Evolutionary conservation across 2,797 vertebrate species (phyloP), one percentile per base, ranked within the genome.

Genomic region (Amazona finschi): DNA sequence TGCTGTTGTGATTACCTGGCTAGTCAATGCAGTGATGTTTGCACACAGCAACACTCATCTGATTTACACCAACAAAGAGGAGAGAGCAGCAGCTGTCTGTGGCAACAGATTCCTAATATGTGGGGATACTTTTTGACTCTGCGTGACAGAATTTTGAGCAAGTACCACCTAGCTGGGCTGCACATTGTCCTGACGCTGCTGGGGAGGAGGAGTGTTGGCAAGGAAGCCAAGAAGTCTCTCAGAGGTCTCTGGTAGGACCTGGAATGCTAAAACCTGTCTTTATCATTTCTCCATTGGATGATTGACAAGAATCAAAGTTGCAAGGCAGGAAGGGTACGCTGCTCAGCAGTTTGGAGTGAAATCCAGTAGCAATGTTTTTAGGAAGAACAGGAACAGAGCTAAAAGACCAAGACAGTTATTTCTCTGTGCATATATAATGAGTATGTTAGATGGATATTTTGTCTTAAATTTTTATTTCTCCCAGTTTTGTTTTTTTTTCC

Each of bases 301-400:
- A 33, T n/a, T 39, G 85, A 71, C 55, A 86, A 91, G 77, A 87
- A 72, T 60, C 36, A 61, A 87, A 92, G n/a, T 47, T 77, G 24
- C 36, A 50, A 81, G 49, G 14, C 31, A 49, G 70, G 30, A 92
- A 72, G 27, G 50, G 39, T 47, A 80, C 16, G 12, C 62, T 58
- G 53, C 49, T 84, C 55, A 43, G 79, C 19, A 70, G 64, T 85
- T 83, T 36, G 50, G 21, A 66, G 19, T 58, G 44, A 91, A 94
- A 77, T 73, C 24, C 79, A 57, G n/a, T n/a, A 60, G 79, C 60
- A 70, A 41, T 4, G 4, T 66, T 50, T 80, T 89, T 36, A 61
- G 52, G 49, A 85, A 79, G 61, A 55, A 36, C 27, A 71, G 33
- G 31, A 74, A 25, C 58, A 85, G 76, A 89, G 39, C 18, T 84